Evolutionary conservation across 2,797 vertebrate genomes (phyloP).

Genomic region (Acomys russatus): DNA sequence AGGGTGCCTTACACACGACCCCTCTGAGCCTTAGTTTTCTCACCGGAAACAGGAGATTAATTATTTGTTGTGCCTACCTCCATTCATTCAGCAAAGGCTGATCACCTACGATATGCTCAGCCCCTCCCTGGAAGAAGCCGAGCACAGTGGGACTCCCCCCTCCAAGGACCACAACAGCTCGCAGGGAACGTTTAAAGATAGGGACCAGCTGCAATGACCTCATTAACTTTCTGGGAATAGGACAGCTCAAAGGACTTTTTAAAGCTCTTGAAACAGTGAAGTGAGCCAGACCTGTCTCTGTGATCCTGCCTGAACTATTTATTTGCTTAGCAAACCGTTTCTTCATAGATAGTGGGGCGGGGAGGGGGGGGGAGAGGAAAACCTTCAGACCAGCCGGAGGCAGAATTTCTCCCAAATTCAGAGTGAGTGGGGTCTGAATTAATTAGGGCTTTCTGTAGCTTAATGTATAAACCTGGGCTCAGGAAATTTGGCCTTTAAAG

Average conservation of each 20-base stretch:
- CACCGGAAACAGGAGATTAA: background rate
- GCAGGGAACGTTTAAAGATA: slow-evolving; percentile 76
- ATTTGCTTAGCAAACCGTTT: slow-evolving; percentile 84
- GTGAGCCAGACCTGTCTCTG: slow-evolving; percentile 77
- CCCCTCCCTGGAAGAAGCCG: slow-evolving; percentile 7
- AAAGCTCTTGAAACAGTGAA: slow-evolving; percentile 74
- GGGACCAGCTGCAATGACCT: slow-evolving; percentile 82
- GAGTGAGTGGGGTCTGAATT: slow-evolving; percentile 81
- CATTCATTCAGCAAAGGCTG: background rate
- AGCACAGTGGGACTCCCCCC: background rate
- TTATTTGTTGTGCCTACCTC: background rate
- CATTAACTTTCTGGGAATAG: slow-evolving; percentile 79
- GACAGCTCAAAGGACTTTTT: slow-evolving; percentile 72
- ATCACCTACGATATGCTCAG: slow-evolving; percentile 20
- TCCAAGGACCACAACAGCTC: background rate
- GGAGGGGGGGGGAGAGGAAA: slow-evolving; percentile 60
- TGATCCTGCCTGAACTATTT: slow-evolving; percentile 80
- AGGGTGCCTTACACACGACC: background rate
- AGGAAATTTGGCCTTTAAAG: slow-evolving; percentile 86
- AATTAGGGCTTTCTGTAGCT: slow-evolving; percentile 83
- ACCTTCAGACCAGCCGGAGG: slow-evolving; percentile 76
- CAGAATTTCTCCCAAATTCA: slow-evolving; percentile 79
- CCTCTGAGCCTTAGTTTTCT: slow-evolving; percentile 13
- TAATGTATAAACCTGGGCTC: slow-evolving; percentile 84
- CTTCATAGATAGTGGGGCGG: slow-evolving; percentile 79